Base-by-base conservation (phyloP, 1,140 invertebrate genomes). In the Ostrea denselamellosa region DNA sequence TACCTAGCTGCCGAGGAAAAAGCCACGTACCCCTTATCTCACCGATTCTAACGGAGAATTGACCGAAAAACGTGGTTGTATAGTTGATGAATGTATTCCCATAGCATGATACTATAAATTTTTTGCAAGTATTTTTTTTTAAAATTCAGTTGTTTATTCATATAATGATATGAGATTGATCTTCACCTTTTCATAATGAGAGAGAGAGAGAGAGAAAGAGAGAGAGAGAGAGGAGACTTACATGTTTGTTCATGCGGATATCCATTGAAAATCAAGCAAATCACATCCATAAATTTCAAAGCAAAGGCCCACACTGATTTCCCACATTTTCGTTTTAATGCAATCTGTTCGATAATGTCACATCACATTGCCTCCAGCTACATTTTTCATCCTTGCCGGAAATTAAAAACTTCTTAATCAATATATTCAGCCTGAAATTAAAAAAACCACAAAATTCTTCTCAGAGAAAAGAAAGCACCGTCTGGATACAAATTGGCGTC, bases 331-430 rank as follows among this genome's bases (percentile, higher is more conserved):
- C 25, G n/a, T 22, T 71, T 71, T 25, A 71, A 68, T 62, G 12
- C 58, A 71, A 71, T 71, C 22, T 71, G 68, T 71, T 71, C 68
- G 68, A 71, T 71, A 71, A 71, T 71, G 68, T 71, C 68, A 71
- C 68, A 71, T 71, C 68, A 28, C 25, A 25, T 8, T 28, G 68
- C 22, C 68, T 22, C 25, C 68, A 71, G 68, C 68, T 71, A 71
- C 8, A 68, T 12, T 71, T 71, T 71, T 71, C 68, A 71, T 71
- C 68, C 25, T 71, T 71, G 25, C 68, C 68, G 68, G 68, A 71
- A 71, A 71, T 71, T 71, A 71, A 71, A 71, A 22, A n/a, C 68
- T 71, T 71, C 68, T 71, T 71, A 71, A 71, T 71, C 68, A 71
- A 71, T 71, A 71, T 25, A 25, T 71, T 71, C 22, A 71, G n/a